Conservation (phyloP, 2,113 vertebrate species). For the Centropus bengalensis region DNA sequence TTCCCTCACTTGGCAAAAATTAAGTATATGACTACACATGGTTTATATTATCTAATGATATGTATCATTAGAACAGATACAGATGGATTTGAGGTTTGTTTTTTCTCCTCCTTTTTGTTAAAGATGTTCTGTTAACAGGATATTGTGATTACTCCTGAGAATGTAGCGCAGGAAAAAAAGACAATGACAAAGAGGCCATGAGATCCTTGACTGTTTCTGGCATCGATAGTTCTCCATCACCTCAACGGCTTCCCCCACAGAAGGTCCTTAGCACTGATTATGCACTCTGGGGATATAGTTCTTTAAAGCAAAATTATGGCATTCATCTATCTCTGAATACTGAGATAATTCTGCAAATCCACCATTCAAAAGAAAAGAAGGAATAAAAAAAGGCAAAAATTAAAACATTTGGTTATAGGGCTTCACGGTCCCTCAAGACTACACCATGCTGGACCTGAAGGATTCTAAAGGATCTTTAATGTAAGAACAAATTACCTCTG, state of each 20-base stretch:
- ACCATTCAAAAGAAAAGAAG: no score
- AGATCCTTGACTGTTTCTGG: not conserved
- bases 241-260: not conserved
- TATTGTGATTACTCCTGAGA: not conserved
- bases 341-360: not conserved
- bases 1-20: not conserved
- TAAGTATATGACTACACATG: not conserved
- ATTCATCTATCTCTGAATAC: not conserved
- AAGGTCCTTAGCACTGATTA: not conserved
- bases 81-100: not conserved
- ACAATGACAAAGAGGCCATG: not conserved
- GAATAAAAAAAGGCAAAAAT: accelerated
- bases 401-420: not conserved
- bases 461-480: not conserved
- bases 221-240: not conserved
- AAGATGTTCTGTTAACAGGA: not conserved
- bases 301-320: not conserved
- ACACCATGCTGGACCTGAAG: not conserved
- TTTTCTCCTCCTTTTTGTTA: not conserved
- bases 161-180: not conserved
- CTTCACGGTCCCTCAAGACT: not conserved
- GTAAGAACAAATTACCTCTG: not conserved
- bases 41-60: not conserved
- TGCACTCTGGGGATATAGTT: not conserved
- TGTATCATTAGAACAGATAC: not conserved